Conservation (phyloP, 1,140 invertebrate species). For the Papilio xuthus region DNA sequence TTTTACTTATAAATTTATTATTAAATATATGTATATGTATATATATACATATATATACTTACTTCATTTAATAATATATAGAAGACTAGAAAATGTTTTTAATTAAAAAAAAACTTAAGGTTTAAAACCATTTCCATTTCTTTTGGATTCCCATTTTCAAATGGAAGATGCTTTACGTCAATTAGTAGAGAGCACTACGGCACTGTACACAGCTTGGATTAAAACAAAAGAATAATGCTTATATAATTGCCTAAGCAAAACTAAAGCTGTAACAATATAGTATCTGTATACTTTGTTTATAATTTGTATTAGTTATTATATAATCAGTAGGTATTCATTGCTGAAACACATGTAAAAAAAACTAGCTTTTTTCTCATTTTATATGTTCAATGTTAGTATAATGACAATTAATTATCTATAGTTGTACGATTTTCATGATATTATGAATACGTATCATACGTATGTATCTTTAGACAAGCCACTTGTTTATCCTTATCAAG, state of each 20-base stretch:
- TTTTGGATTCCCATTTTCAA: slow-evolving; percentile 3
- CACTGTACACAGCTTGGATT: not conserved
- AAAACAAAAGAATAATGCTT: not conserved
- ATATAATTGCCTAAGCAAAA: not conserved
- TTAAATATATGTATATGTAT: too few species aligned
- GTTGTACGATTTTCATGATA: not conserved
- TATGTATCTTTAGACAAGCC: slow-evolving; percentile 1
- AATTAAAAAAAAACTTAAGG: not conserved
- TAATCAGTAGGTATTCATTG: too few species aligned
- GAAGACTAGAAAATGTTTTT: not conserved
- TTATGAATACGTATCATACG: too few species aligned
- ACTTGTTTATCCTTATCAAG: not conserved
- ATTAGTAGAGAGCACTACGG: not conserved
- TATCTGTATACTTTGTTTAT: not conserved
- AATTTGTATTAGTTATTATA: too few species aligned
- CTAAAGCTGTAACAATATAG: not conserved
- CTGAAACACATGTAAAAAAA: not conserved
- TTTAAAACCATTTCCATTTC: not conserved
- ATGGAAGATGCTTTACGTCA: slow-evolving; percentile 8
- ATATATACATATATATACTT: too few species aligned
- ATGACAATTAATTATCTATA: not conserved
- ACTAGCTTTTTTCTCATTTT: not conserved
- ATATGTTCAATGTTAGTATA: not conserved
- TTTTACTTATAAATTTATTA: too few species aligned
- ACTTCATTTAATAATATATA: too few species aligned